A percentile compares a stretch with the other conserved stretches of the same genome.
These are phyloP conservation scores for Mellilla xanthometata DNA, from an alignment of 2,888 invertebrate genomes.

Conservation along the genomic window DNA sequence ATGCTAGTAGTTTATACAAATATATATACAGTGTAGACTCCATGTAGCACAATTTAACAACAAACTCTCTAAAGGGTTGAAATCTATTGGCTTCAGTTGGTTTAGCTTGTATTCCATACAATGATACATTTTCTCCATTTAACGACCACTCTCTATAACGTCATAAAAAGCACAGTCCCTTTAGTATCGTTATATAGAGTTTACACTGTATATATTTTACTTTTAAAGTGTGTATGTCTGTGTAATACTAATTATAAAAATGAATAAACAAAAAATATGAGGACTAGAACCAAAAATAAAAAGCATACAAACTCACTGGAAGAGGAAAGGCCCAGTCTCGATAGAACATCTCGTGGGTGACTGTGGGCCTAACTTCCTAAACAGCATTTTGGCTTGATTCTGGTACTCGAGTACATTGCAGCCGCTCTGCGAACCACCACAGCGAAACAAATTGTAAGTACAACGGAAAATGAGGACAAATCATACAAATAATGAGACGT, in stretches of 20 bases:
- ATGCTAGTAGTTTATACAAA: too few relatives aligned
- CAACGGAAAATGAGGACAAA: constrained; percentile 39
- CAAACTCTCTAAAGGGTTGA: too few relatives aligned
- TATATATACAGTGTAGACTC: too few relatives aligned
- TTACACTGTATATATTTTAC: too few relatives aligned
- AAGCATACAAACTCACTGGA: constrained; percentile 91
- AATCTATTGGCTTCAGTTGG: too few relatives aligned
- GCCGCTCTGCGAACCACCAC: constrained; percentile 88
- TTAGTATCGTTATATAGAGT: too few relatives aligned
- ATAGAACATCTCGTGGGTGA: constrained; percentile 97
- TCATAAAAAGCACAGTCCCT: too few relatives aligned
- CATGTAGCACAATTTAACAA: too few relatives aligned
- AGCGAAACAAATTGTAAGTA: constrained; percentile 62
- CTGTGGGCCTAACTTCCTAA: constrained; percentile 95
- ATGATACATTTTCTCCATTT: too few relatives aligned
- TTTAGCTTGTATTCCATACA: too few relatives aligned
- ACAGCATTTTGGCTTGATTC: constrained; percentile 99
- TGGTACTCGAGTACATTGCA: constrained; percentile 98
- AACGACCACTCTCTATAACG: too few relatives aligned
- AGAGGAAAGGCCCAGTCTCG: constrained; percentile 97
- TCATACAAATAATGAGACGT: constrained; percentile 38
- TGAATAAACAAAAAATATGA: constrained; percentile 33
- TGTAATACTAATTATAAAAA: too few relatives aligned
- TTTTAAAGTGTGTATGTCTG: neutral
- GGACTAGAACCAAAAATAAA: constrained; percentile 47